Conservation (phyloP, 1,140 invertebrate species). For the Bactericera cockerelli region DNA sequence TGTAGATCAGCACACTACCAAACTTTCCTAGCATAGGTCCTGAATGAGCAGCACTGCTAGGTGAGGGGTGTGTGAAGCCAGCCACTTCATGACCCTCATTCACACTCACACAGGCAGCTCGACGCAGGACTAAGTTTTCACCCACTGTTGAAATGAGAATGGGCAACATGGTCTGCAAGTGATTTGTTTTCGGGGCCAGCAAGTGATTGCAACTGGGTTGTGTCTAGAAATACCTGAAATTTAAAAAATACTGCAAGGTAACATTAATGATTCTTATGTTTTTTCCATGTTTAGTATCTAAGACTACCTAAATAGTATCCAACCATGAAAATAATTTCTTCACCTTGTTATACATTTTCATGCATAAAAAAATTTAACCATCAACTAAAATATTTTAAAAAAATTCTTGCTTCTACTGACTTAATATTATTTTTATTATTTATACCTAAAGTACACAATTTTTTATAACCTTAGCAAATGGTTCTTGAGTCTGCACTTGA, state of each 20-base stretch:
- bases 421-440: too few species aligned
- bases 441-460: too few species aligned
- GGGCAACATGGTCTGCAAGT: conserved; percentile 61
- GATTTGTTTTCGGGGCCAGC: conserved; percentile 43
- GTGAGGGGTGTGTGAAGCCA: conserved; percentile 57
- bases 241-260: too few species aligned
- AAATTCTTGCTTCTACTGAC: too few species aligned
- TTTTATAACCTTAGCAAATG: conserved; percentile 19
- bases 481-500: conserved; percentile 8
- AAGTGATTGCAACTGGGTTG: conserved; percentile 47
- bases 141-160: conserved; percentile 69
- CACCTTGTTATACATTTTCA: too few species aligned
- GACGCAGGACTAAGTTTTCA: conserved; percentile 68
- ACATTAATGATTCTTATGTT: conserved; percentile 1
- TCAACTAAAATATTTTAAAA: too few species aligned
- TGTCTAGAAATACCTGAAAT: conserved; percentile 44
- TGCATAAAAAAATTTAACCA: too few species aligned
- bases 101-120: conserved; percentile 56
- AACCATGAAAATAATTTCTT: too few species aligned
- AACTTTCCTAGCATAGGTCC: conserved; percentile 57
- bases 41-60: conserved; percentile 30
- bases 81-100: conserved; percentile 38
- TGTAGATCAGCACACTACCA: conserved; percentile 59
- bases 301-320: too few species aligned
- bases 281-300: too few species aligned